Base-by-base conservation (phyloP, 2,113 vertebrate species). In the Dolichotis patagonum region DNA sequence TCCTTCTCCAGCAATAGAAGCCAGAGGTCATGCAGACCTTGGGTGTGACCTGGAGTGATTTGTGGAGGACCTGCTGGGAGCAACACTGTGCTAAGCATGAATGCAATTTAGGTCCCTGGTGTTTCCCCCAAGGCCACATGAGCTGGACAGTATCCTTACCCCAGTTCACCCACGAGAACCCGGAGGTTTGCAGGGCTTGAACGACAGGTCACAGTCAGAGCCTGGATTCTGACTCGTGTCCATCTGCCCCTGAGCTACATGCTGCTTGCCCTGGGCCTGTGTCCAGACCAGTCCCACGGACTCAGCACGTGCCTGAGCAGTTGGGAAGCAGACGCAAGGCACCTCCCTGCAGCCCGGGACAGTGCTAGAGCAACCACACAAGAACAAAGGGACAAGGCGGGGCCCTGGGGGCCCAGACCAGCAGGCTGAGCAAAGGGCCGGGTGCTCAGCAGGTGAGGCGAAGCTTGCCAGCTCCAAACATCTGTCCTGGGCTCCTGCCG, bases 291-390 rank as follows among this genome's bases (percentile, higher is more conserved):
- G 88, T 41, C 84, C 43, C 63, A 46, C 78, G 81, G 24, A 20
- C 77, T 85, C 85, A 89, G 49, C 94, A 52, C 2, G 1, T 90
- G 81, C 87, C 90, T 67, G 67, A 75, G 69, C 41, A 14, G 94
- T 95, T 43, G 91, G 97, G 95, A 92, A 85, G 96, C 65, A 97
- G 94, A 62, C 46, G 6, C 80, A 87, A 86, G 63, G 49, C 95
- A 41, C 75, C 73, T 96, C 90, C 91, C 96, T 52, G 93, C 30
- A 14, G 88, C 83, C 94, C n/a, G 94, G 93, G 81, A 90, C 87
- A 86, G 20, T 65, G 7, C 54, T 26, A 86, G 20, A 73, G 84
- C 65, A 60, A 38, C 35, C 92, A 43, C 24, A 38, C 43, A 95
- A 81, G 84, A 80, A 78, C 87, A 92, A 77, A 77, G 41, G 41